These are phyloP conservation scores for Solenopsis fugax DNA, from an alignment of 1,140 invertebrate genomes.

Conservation along the genomic window DNA sequence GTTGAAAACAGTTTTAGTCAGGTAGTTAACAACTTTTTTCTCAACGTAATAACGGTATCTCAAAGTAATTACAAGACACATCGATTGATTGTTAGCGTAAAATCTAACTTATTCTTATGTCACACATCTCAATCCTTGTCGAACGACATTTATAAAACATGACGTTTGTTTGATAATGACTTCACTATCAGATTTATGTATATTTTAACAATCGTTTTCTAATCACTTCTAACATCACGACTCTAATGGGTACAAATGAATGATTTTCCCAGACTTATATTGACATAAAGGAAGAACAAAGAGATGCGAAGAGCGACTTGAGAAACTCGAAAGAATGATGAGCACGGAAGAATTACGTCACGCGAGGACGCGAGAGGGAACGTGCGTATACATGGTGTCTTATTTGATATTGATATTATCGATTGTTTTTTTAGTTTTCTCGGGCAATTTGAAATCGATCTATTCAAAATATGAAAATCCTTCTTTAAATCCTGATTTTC, in stretches of 20 bases:
- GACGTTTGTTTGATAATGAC: background rate
- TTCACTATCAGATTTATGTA: conserved; percentile 1
- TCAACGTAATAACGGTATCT: background rate
- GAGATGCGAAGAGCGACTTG: background rate
- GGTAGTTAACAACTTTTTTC: no score
- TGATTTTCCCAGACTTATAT: background rate
- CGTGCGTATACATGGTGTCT: conserved; percentile 14
- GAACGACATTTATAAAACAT: background rate
- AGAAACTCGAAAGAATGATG: conserved; percentile 31
- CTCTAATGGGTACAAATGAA: background rate
- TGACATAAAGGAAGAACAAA: background rate
- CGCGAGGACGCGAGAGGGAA: conserved; percentile 44
- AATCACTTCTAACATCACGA: no score
- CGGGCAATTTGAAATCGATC: background rate
- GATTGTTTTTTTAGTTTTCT: background rate
- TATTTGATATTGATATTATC: background rate
- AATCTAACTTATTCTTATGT: background rate
- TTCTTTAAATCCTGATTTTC: background rate
- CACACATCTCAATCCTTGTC: background rate
- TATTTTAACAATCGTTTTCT: background rate
- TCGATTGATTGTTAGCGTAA: background rate
- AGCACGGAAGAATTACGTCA: conserved; percentile 68
- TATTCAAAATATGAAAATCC: background rate
- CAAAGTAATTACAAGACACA: background rate
- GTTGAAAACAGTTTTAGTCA: no score